These are phyloP conservation scores for Xestia xanthographa DNA, from an alignment of 2,888 invertebrate genomes.

Conservation along the genomic window DNA sequence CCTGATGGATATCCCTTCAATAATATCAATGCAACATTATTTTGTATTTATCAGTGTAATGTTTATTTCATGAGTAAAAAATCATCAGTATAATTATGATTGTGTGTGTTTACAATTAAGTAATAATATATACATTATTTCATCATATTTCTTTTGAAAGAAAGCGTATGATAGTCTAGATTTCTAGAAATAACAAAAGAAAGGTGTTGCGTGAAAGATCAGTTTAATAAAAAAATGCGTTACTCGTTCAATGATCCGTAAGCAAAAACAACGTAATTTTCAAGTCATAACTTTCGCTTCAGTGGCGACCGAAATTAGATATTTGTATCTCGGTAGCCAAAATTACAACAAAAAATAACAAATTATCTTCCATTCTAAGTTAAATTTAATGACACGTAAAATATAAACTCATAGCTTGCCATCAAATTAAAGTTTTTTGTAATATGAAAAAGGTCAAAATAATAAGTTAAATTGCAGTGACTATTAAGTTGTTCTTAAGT, in stretches of 20 bases:
- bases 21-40: not conserved
- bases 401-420: constrained; percentile 2
- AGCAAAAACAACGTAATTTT: not conserved
- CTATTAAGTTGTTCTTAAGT: constrained; percentile 23
- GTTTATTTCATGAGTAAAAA: too few relatives aligned
- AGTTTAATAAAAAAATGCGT: not conserved
- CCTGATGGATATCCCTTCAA: not conserved
- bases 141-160: not conserved
- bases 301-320: not conserved
- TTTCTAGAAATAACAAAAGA: not conserved
- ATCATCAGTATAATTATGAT: not conserved
- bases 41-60: not conserved
- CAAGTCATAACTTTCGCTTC: constrained; percentile 11
- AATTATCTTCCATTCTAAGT: constrained; percentile 36
- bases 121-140: not conserved
- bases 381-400: constrained; percentile 32
- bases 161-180: not conserved
- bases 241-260: not conserved
- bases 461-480: constrained; percentile 45
- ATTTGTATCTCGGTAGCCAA: not conserved
- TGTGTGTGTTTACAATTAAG: not conserved
- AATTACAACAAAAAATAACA: constrained; percentile 1
- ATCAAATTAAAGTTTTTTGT: constrained; percentile 31
- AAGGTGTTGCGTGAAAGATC: not conserved
- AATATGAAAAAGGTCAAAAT: constrained; percentile 46